Evolutionary conservation across 2,888 invertebrate species (phyloP).

Genomic region (Subacronicta megacephala): DNA sequence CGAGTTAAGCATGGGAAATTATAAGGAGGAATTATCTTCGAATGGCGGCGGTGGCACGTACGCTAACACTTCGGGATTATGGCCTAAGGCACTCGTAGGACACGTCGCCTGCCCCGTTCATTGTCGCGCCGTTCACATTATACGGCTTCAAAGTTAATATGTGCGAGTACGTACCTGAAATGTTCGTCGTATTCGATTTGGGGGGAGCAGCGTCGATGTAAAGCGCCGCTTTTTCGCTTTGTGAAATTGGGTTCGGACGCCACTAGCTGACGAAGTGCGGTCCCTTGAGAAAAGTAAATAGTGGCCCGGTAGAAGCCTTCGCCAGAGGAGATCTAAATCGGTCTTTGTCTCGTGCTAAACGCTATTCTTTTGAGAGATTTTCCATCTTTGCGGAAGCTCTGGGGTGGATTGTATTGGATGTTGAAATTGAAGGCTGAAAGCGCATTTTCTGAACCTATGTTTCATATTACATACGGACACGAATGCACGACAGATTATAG

Average conservation of each 20-base stretch:
- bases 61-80: constrained; percentile 79
- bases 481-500: constrained; percentile 10
- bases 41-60: constrained; percentile 80
- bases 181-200: constrained; percentile 66
- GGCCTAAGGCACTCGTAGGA: constrained; percentile 76
- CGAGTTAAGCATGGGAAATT: constrained; percentile 88
- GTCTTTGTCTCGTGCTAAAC: constrained; percentile 87
- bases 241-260: constrained; percentile 74
- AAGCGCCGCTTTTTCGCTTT: constrained; percentile 71
- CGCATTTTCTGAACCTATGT: constrained; percentile 63
- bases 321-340: constrained; percentile 83
- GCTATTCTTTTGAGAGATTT: constrained; percentile 87
- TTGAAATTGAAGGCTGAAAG: constrained; percentile 73
- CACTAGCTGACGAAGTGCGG: constrained; percentile 73
- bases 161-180: constrained; percentile 62
- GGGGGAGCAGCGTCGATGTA: constrained; percentile 46
- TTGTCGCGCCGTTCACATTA: constrained; percentile 68
- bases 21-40: constrained; percentile 88
- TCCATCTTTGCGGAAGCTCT: constrained; percentile 79
- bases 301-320: constrained; percentile 79
- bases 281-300: constrained; percentile 85
- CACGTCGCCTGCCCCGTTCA: constrained; percentile 68
- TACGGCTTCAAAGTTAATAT: constrained; percentile 66
- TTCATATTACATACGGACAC: constrained; percentile 36
- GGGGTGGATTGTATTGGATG: constrained; percentile 78